Base-by-base conservation (phyloP, 2,113 vertebrate genomes). In the Mesocricetus auratus region DNA sequence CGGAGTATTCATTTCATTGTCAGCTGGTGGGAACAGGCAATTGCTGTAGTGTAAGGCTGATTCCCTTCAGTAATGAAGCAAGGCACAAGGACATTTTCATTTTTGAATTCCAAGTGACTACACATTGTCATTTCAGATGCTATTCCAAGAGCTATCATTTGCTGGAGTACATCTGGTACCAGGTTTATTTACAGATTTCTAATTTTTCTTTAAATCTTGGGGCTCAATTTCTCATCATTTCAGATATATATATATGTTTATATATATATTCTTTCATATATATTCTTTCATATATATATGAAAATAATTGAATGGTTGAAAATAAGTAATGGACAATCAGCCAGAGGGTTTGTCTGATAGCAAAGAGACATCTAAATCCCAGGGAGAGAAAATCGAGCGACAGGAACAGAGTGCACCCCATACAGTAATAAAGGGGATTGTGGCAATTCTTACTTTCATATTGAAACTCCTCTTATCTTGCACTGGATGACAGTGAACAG, bases 1-100 rank as follows among this genome's bases (percentile, higher is more conserved):
- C 98, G 15, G 98, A 98, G 98, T 98, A 99, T 98, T 99, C 99
- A 98, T 99, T 98, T 98, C 98, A 98, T 96, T 99, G 99, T 98
- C 98, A 99, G 98, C 96, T 99, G 98, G 98, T 99, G 97, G 98
- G 98, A 98, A 98, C 98, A 97, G 98, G 97, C 94, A 97, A 96
- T 97, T 97, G 96, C 96, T 97, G 96, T 96, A 98, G 96, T 96
- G 96, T 86, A 98, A 97, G 60, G 91, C 92, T 98, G 97, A 97
- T 98, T 98, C 98, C 98, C 96, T 87, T 17, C 83, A 88, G 98
- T 87, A 0, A n/a, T 75, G 98, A 98, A 97, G 98, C 98, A 91
- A 96, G 95, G 94, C 96, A 85, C 78, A 98, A 98, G 98, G 95
- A 98, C 83, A 96, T 99, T 98, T 98, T 98, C 94, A 98, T 99